Base-by-base conservation (phyloP, 2,113 vertebrate species). In the Melanerpes aurifrons region DNA sequence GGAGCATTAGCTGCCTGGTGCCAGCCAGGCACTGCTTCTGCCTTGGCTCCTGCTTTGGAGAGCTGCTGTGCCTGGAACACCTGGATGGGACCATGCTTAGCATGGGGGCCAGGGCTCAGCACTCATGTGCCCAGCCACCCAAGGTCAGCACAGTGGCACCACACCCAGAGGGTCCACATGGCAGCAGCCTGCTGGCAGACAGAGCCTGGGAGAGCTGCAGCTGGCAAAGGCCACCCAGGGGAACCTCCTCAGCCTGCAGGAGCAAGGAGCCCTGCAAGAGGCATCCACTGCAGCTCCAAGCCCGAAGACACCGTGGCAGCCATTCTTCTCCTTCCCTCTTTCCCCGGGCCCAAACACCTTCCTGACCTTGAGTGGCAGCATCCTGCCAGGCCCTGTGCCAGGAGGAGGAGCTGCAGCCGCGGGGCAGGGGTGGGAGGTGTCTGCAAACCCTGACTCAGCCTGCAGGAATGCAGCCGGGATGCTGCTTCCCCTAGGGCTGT, bases 391-490 rank as follows among this genome's bases (percentile, higher is more conserved):
- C 45, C 75, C 80, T 37, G 5, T 86, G 80, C 80, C 83, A 73
- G 89, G 32, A 86, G 84, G 83, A 89, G 78, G 47, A 54, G 47
- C 82, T 43, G 2, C 0, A 7, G 26, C 12, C 40, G 59, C 80
- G 48, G 83, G 69, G 73, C 77, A 86, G 87, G 85, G 2, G 20
- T 57, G 11, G 85, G 92, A 70, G 77, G 92, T 87, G 67, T 79
- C 83, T 90, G 86, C 80, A 88, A 75, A 59, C 16, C 14, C 5
- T 90, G 91, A 93, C 31, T 92, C 83, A 93, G 58, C 12, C 3
- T 40, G 50, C 68, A 83, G 91, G 87, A 95, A 93, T 80, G 86
- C 59, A 62, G 76, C 17, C 3, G 2, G 71, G 26, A 14, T 12
- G 43, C 43, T 43, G 43, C 43, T 43, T 37, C 37, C 7, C 37